Evolutionary conservation across 64 coral and sea anemone species (phyloP), one percentile per base, ranked within the genome.

Genomic region (Stylophora pistillata): DNA sequence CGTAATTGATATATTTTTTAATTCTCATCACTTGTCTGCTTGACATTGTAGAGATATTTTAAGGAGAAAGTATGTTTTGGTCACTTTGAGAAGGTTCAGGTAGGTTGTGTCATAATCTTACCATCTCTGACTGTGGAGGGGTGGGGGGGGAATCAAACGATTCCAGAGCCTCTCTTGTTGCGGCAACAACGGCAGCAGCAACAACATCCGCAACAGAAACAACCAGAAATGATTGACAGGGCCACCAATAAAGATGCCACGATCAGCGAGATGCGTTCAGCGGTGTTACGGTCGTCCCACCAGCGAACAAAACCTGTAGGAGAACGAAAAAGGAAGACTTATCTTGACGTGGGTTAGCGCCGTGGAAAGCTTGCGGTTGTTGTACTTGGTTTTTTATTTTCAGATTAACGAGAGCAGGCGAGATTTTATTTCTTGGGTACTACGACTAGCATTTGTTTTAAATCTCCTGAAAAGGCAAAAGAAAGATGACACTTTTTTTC

Each of bases 111-210:
- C 5, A 68, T 21, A 41, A 9, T 58, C 79, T 82, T 47, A 82
- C 79, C 79, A 47, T 64, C 56, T 12, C 5, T n/a, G 10, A 20
- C n/a, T 47, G 37, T 3, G 37, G 37, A 6, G 37, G 37, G 37
- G 37, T 4, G 37, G 37, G 37, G 37, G 1, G 7, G 37, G 37
- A 7, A 63, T 64, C 33, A 20, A 37, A 66, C 30, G 9, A 5
- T 14, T 41, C 20, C 18, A 11, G 13, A 10, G 16, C 58, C n/a
- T n/a, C n/a, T 68, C 47, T 37, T 54, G 20, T 30, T 82, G 79
- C 73, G 73, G 73, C 79, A 82, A 10, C 58, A 60, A 41, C 79
- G 31, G 28, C 79, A 65, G 59, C 79, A 82, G 3, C 79, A 82
- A 20, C 79, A 78, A 27, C 76, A 63, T 10, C 73, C 17, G 9